Conservation (phyloP, 2,888 invertebrate species). For the Pheosia tremula region DNA sequence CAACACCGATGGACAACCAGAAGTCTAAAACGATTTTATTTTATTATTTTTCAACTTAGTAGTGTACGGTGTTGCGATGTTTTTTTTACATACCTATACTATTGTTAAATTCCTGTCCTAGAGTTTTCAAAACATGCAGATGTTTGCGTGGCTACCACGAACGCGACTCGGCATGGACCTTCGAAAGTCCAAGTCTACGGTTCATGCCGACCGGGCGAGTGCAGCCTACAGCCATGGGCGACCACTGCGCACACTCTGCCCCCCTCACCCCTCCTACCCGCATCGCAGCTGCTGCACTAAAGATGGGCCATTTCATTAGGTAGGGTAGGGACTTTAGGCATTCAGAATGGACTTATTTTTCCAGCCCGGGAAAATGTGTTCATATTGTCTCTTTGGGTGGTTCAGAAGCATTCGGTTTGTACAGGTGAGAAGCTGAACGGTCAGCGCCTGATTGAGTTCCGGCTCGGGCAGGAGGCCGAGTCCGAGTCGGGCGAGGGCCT, state of each 20-base stretch:
- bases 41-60: slow-evolving; percentile 24
- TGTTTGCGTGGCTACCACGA: slow-evolving; percentile 64
- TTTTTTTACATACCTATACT: slow-evolving; percentile 3
- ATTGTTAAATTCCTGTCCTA: not conserved
- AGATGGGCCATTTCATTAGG: slow-evolving; percentile 71
- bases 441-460: slow-evolving; percentile 93
- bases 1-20: slow-evolving; percentile 43
- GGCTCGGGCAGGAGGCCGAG: slow-evolving; percentile 86
- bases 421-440: slow-evolving; percentile 93
- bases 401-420: slow-evolving; percentile 31
- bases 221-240: slow-evolving; percentile 78
- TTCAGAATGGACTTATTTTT: not conserved
- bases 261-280: slow-evolving; percentile 14
- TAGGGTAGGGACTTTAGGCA: slow-evolving; percentile 55
- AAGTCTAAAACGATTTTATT: slow-evolving; percentile 33
- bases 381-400: not conserved
- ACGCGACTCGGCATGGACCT: slow-evolving; percentile 51
- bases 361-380: not conserved
- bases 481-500: slow-evolving; percentile 84
- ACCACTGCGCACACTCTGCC: slow-evolving; percentile 65
- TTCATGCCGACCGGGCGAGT: slow-evolving; percentile 55
- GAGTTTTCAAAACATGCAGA: slow-evolving; percentile 38
- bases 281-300: slow-evolving; percentile 47
- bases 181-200: slow-evolving; percentile 42
- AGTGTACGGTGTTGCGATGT: slow-evolving; percentile 49